Conservation (phyloP, 2,888 invertebrate genomes). For the Chrysolina haemoptera region DNA sequence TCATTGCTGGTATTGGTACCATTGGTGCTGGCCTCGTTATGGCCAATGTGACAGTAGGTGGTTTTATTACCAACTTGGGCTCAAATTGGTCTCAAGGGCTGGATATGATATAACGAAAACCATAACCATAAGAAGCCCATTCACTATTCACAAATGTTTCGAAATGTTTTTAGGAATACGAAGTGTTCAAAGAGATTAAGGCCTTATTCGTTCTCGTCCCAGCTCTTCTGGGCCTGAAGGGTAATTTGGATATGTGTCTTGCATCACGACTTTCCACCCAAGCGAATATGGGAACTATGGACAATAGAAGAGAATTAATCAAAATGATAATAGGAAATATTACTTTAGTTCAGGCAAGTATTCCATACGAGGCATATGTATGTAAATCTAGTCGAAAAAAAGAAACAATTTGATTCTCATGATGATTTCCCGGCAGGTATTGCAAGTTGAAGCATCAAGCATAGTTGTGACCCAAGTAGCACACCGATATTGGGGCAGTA, state of each 20-base stretch:
- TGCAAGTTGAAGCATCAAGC: no score
- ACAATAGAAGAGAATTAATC: slow-evolving; percentile 80
- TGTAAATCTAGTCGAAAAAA: no score
- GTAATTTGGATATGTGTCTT: slow-evolving; percentile 97
- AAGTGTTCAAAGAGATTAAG: slow-evolving; percentile 78
- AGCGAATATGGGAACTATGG: slow-evolving; percentile 94
- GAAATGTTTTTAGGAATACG: slow-evolving; percentile 11
- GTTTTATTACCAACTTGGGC: background rate
- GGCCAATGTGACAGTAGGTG: slow-evolving; percentile 86
- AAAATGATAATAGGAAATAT: slow-evolving; percentile 92
- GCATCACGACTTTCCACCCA: slow-evolving; percentile 97
- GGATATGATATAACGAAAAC: background rate
- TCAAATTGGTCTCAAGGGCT: background rate
- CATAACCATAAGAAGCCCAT: no score
- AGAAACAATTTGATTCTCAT: no score
- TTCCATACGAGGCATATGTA: no score
- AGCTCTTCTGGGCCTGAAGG: slow-evolving; percentile 86
- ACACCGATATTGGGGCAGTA: no score
- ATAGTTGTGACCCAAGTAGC: no score
- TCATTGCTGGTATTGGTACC: slow-evolving; percentile 95
- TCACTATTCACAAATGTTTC: background rate
- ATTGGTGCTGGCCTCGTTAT: slow-evolving; percentile 95
- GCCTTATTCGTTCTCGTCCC: slow-evolving; percentile 87
- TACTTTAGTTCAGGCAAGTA: slow-evolving; percentile 85
- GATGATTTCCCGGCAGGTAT: no score